Evolutionary conservation across 2,113 vertebrate genomes (phyloP).

Genomic region (Saguinus imperator): DNA sequence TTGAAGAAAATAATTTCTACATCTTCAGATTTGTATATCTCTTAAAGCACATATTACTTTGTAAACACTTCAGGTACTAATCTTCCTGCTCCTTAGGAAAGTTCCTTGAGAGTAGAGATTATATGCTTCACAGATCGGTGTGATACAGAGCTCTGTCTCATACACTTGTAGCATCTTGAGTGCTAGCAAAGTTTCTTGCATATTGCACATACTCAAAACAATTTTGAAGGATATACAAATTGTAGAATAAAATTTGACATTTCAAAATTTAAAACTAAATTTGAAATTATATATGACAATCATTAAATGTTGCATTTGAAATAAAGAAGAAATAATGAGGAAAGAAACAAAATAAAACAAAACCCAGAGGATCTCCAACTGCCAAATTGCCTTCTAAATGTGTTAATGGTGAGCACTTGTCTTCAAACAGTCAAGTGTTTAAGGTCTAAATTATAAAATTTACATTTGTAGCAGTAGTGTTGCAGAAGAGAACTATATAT

Average conservation of each 20-base stretch:
- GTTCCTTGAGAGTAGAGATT: not conserved
- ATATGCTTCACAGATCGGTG: not conserved
- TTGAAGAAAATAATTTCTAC: not conserved
- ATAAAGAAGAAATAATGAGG: not conserved
- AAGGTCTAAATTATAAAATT: not conserved
- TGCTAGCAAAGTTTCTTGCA: not conserved
- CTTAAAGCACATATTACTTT: not conserved
- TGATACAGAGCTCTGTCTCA: not conserved
- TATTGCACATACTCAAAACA: not conserved
- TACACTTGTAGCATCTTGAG: not conserved
- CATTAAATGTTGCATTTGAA: not conserved
- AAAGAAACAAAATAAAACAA: not conserved
- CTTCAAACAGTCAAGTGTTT: not conserved
- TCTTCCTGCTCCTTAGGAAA: not conserved
- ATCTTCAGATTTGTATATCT: too few species aligned
- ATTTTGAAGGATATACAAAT: not conserved
- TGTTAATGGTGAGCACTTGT: not conserved
- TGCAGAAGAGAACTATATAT: not conserved
- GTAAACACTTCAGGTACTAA: not conserved
- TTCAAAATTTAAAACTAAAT: not conserved
- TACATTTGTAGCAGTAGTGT: not conserved
- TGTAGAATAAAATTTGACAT: not conserved
- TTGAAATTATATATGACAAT: not conserved
- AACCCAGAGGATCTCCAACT: not conserved
- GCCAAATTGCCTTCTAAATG: not conserved